Base-by-base conservation (phyloP, 1,140 invertebrate species). In the Bombus superbus region DNA sequence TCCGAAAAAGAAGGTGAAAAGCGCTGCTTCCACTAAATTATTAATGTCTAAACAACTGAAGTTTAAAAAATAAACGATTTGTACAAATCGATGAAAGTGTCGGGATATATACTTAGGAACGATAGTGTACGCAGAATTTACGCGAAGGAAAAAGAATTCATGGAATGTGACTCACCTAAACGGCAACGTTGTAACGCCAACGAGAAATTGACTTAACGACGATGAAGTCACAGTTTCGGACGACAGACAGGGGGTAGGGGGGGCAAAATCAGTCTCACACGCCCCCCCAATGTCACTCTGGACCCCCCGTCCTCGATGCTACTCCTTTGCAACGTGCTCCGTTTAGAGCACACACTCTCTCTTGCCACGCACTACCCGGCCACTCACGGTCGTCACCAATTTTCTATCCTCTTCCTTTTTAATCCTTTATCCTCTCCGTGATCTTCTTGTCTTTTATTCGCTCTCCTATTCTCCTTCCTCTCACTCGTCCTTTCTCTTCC, bases 201-300 rank as follows among this genome's bases (percentile, higher is more conserved):
- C 64, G 87, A 88, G 83, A 62, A 53, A 89, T 82, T 62, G 69
- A 84, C 80, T 72, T 73, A 68, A 74, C 47, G 57, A 53, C 32
- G 83, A 90, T 83, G 68, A 69, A 77, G 82, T 85, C 74, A 80
- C 83, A 72, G 68, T 89, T 69, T 72, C 40, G 38, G 79, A n/a
- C 53, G 86, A 57, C 35, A 81, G 88, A 64, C 78, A 59, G 59
- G 77, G 83, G 88, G 80, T 88, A 72, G 74, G 81, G 86, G 92
- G 87, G 89, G 91, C 90, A 90, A 91, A 92, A 89, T 90, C 88
- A 86, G 91, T 88, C 73, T 86, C 90, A 87, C 86, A 89, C 89
- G 90, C 91, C 92, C 92, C 91, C 89, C 88, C 88, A 91, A 86
- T 88, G 91, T 90, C 86, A 86, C 82, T 74, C 35, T 80, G 81